Base-by-base conservation (phyloP, 2,888 invertebrate genomes). In the Plutella xylostella region DNA sequence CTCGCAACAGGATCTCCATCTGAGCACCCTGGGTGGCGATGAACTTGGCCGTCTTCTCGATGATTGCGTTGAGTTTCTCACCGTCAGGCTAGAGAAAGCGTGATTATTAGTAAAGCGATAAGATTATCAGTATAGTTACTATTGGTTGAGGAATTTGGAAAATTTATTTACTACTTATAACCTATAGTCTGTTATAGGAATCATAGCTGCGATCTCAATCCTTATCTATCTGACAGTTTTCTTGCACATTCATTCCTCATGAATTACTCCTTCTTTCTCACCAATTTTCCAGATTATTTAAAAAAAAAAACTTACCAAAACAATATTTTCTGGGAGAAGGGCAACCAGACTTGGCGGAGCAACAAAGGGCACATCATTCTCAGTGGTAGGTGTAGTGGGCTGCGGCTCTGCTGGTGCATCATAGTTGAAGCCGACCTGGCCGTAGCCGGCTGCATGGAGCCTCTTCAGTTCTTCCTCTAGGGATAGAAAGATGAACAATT, bases 1-100 rank as follows among this genome's bases (percentile, higher is more conserved):
- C 95, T 76, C 98, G 98, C 55, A 99, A 91, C 11, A 99, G 87
- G 55, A 99, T 97, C 83, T 99, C 99, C 98, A 99, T 98, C 79
- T 99, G 99, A 6, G 91, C 88, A 0, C 98, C 98, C 66, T 98
- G 97, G 41, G 89, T 87, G 55, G 91, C 90, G 56, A 96, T 93
- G 73, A 96, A 96, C 55, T 90, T 85, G 1, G 95, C 94, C 1
- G 96, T 99, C 76, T 96, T 97, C 65, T 97, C 97, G 59, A 99
- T 97, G 50, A 98, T 93, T 12, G 94, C 92, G 69, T 96, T 94
- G 58, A 92, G 89, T 70, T 97, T 97, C 60, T 91, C 87, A 4
- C 92, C 91, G 52, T 90, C 90, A 0, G 97, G 97, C 95, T 97
- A 74, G 33, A 19, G n/a, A 11, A n/a, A n/a, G n/a, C n/a, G n/a